Conservation (phyloP, 2,888 invertebrate genomes). For the Cataglyphis altisquamis region DNA sequence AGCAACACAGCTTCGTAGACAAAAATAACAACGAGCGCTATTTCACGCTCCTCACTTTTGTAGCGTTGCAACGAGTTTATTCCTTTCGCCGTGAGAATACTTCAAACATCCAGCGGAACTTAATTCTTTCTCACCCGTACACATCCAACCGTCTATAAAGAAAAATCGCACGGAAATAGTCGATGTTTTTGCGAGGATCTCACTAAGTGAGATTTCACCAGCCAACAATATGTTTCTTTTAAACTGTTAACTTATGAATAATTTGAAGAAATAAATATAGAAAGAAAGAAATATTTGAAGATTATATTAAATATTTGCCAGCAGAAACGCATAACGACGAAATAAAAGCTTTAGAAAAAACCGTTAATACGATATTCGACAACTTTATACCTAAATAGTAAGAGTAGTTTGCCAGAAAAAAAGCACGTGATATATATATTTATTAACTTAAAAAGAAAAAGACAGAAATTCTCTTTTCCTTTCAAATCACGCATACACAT, state of each 20-base stretch:
- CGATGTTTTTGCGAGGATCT: slow-evolving; percentile 40
- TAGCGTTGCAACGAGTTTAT: slow-evolving; percentile 59
- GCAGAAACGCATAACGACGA: slow-evolving; percentile 3
- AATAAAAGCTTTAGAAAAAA: slow-evolving; percentile 9
- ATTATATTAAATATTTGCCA: slow-evolving; percentile 19
- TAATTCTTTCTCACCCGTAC: slow-evolving; percentile 39
- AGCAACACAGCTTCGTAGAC: slow-evolving; percentile 44
- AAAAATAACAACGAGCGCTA: slow-evolving; percentile 48
- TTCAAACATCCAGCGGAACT: slow-evolving; percentile 55
- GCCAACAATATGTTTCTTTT: slow-evolving; percentile 24
- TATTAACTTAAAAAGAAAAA: background rate
- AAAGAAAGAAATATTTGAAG: too few relatives aligned
- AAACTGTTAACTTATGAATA: slow-evolving; percentile 47
- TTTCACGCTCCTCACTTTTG: slow-evolving; percentile 38
- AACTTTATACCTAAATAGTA: background rate
- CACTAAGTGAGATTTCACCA: slow-evolving; percentile 16
- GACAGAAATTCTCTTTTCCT: background rate
- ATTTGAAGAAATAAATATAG: slow-evolving; percentile 48
- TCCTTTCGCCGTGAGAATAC: slow-evolving; percentile 61
- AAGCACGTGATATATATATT: background rate
- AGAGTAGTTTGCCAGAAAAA: background rate
- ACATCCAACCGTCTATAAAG: slow-evolving; percentile 16
- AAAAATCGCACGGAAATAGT: slow-evolving; percentile 46
- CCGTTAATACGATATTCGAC: background rate
- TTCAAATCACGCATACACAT: background rate